A percentile compares a stretch with the other conserved stretches of the same genome.
Conservation (phyloP, 2,888 invertebrate genomes). For the Cephus rjabovi region DNA sequence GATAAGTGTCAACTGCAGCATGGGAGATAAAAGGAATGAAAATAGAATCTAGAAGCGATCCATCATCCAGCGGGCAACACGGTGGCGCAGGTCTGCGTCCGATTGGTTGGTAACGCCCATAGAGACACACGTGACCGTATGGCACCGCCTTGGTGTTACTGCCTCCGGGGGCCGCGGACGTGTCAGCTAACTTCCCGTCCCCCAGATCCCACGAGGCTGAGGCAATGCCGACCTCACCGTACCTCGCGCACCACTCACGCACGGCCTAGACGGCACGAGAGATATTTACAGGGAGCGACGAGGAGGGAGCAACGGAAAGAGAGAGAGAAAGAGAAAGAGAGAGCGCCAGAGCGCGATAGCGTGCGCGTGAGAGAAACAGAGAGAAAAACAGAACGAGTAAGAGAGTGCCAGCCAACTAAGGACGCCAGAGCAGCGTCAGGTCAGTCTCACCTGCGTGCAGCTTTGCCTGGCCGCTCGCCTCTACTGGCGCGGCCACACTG, state of each 20-base stretch:
- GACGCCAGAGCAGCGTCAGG: slow-evolving; percentile 21
- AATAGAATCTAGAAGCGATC: slow-evolving; percentile 62
- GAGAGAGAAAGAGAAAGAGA: slow-evolving; percentile 9
- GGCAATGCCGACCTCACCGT: neutral
- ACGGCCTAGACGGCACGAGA: slow-evolving; percentile 3
- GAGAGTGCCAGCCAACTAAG: slow-evolving; percentile 18
- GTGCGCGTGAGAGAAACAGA: neutral
- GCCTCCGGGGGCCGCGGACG: slow-evolving; percentile 33
- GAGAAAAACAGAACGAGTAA: neutral
- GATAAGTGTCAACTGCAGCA: slow-evolving; percentile 66
- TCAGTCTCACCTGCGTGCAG: slow-evolving; percentile 52
- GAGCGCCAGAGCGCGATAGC: slow-evolving; percentile 32
- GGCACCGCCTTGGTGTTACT: slow-evolving; percentile 30
- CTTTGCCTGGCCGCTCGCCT: slow-evolving; percentile 15
- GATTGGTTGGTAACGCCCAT: slow-evolving; percentile 58
- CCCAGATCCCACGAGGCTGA: neutral
- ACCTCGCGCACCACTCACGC: slow-evolving; percentile 17
- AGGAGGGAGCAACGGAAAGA: slow-evolving; percentile 1
- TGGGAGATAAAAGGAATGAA: slow-evolving; percentile 64
- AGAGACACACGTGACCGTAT: slow-evolving; percentile 44
- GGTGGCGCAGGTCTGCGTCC: slow-evolving; percentile 37
- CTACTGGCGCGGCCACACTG: slow-evolving; percentile 25
- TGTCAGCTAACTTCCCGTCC: slow-evolving; percentile 11
- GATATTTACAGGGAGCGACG: slow-evolving; percentile 10
- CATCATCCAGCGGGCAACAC: slow-evolving; percentile 61